phyloP scores from a whole-genome alignment of 2,113 vertebrate species.

The Lophochroa leadbeateri region DNA sequence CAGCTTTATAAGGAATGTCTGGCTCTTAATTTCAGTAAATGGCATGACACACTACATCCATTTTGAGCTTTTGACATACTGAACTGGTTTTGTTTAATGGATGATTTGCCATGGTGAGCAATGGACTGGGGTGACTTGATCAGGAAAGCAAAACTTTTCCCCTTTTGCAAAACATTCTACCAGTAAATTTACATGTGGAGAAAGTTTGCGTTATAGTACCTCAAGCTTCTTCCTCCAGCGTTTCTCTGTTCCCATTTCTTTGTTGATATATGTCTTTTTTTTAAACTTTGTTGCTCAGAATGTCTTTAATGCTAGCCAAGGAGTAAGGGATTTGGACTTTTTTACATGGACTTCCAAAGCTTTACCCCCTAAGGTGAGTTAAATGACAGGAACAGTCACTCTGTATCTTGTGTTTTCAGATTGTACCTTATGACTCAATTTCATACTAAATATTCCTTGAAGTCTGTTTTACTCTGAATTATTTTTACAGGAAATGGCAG shows the following conservation, averaged over 20 bases:
- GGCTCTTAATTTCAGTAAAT: conserved; percentile 79
- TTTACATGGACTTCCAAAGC: conserved; percentile 95
- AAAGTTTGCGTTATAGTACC: conserved; percentile 51
- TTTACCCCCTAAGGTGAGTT: conserved; percentile 94
- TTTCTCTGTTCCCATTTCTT: conserved; percentile 75
- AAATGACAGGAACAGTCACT: conserved; percentile 75
- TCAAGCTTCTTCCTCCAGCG: conserved; percentile 66
- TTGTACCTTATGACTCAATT: conserved; percentile 43
- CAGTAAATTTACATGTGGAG: conserved; percentile 21
- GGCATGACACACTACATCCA: conserved; percentile 98
- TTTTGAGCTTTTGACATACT: conserved; percentile 70
- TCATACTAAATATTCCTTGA: conserved; percentile 12
- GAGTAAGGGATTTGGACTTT: conserved; percentile 96
- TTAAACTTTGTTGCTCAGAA: conserved; percentile 93
- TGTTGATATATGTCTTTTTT: conserved; percentile 90
- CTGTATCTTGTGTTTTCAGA: conserved; percentile 61
- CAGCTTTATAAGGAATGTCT: conserved; percentile 60
- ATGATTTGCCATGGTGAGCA: conserved; percentile 54
- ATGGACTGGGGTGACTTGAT: conserved; percentile 61
- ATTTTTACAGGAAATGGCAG: neutral
- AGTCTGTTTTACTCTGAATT: conserved; percentile 1
- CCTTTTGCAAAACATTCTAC: conserved; percentile 21
- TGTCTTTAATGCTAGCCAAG: conserved; percentile 99
- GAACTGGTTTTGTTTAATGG: conserved; percentile 52
- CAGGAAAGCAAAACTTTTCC: conserved; percentile 12